A percentile compares a stretch with the other conserved stretches of the same genome.
Conservation (phyloP, 2,113 vertebrate genomes). For the Spilogale gracilis region DNA sequence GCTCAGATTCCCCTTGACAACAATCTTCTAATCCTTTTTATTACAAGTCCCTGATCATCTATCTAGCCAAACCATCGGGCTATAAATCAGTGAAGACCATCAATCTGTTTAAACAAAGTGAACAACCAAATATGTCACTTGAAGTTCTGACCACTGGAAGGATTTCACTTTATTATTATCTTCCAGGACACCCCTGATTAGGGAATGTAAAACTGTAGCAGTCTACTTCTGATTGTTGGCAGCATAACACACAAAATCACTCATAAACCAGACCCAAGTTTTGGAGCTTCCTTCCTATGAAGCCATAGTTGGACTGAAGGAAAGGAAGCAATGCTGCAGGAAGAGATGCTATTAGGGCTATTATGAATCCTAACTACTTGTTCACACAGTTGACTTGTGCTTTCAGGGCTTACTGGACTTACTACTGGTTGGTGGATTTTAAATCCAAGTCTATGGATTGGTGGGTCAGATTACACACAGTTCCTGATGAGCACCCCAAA, state of each 20-base stretch:
- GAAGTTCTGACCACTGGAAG: neutral
- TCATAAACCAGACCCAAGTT: neutral
- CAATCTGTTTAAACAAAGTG: neutral
- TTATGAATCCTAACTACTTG: neutral
- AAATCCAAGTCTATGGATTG: neutral
- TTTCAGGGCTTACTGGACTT: neutral
- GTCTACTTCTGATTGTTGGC: neutral
- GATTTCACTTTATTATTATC: neutral
- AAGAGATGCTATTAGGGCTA: neutral
- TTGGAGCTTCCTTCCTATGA: neutral
- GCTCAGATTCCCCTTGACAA: neutral
- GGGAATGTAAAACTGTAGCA: neutral
- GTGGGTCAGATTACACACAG: neutral
- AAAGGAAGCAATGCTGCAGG: neutral
- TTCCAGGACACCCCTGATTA: neutral
- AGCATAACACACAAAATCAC: neutral
- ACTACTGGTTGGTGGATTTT: neutral
- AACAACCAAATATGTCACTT: neutral
- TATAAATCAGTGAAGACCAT: neutral
- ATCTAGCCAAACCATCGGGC: neutral
- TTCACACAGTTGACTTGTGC: neutral
- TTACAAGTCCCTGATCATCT: neutral
- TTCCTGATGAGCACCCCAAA: neutral
- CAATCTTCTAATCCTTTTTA: neutral
- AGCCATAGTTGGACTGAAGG: neutral